Conservation (phyloP, 2,888 invertebrate genomes). For the Agelastica alni region DNA sequence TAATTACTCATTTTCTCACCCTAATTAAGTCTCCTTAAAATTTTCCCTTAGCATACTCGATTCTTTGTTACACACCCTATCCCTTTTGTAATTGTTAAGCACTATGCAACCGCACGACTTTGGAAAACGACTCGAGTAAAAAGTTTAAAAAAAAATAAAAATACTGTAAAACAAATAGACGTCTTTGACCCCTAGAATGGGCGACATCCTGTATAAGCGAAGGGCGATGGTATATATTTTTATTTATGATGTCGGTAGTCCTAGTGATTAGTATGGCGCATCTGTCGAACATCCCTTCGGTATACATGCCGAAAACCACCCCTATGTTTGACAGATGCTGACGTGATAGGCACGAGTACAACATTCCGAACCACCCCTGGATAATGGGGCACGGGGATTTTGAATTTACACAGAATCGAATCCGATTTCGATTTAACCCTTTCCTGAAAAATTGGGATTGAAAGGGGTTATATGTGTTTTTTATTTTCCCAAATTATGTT, state of each 20-base stretch:
- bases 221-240: slow-evolving; percentile 8
- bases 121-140: neutral
- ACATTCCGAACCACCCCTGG: slow-evolving; percentile 11
- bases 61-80: neutral
- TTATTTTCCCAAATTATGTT: too few species aligned
- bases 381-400: slow-evolving; percentile 4
- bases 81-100: slow-evolving; percentile 1
- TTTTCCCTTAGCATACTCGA: neutral
- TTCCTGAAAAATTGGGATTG: too few species aligned
- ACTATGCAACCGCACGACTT: neutral
- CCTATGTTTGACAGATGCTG: slow-evolving; percentile 42
- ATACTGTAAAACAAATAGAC: slow-evolving; percentile 7
- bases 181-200: slow-evolving; percentile 1
- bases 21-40: slow-evolving; percentile 1
- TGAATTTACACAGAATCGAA: too few species aligned
- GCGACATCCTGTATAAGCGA: slow-evolving; percentile 14
- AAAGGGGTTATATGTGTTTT: too few species aligned
- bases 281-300: slow-evolving; percentile 44
- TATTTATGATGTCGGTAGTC: slow-evolving; percentile 36
- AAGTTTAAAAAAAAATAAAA: neutral
- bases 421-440: too few species aligned
- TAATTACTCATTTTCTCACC: neutral
- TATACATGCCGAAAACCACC: slow-evolving; percentile 28
- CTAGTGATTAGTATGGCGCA: slow-evolving; percentile 44
- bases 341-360: slow-evolving; percentile 31